Conservation (phyloP, 2,888 invertebrate genomes). For the Agrochola litura region DNA sequence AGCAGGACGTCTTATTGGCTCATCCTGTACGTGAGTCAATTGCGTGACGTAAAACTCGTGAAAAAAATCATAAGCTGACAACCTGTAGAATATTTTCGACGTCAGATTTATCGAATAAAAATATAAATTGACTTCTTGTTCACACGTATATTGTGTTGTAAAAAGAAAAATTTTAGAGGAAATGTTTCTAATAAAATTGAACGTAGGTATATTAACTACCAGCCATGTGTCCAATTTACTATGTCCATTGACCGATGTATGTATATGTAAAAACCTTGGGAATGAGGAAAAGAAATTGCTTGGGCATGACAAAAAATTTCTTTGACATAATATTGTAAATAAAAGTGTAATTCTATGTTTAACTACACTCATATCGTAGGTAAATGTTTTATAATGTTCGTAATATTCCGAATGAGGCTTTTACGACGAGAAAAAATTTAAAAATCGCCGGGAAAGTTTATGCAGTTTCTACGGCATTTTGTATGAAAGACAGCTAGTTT, state of each 20-base stretch:
- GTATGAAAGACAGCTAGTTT: too few relatives aligned
- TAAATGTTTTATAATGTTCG: too few relatives aligned
- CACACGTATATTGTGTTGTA: background rate
- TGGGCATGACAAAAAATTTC: background rate
- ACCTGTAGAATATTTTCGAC: background rate
- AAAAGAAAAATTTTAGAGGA: background rate
- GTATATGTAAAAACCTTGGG: background rate
- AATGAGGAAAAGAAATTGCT: background rate
- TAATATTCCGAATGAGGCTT: too few relatives aligned
- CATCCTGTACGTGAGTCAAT: conserved; percentile 23
- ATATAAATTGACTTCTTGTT: background rate
- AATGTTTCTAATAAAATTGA: background rate
- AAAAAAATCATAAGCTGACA: conserved; percentile 11
- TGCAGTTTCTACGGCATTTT: too few relatives aligned
- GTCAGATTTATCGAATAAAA: background rate
- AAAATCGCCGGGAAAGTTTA: too few relatives aligned
- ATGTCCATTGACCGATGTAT: background rate
- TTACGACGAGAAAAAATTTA: too few relatives aligned
- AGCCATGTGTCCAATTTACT: background rate
- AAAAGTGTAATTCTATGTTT: too few relatives aligned
- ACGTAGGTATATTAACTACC: background rate
- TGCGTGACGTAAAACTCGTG: conserved; percentile 1
- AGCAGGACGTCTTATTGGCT: conserved; percentile 44
- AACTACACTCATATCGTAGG: too few relatives aligned
- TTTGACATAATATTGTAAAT: too few relatives aligned